Base-by-base conservation (phyloP, 2,113 vertebrate species). In the Alethe diademata region DNA sequence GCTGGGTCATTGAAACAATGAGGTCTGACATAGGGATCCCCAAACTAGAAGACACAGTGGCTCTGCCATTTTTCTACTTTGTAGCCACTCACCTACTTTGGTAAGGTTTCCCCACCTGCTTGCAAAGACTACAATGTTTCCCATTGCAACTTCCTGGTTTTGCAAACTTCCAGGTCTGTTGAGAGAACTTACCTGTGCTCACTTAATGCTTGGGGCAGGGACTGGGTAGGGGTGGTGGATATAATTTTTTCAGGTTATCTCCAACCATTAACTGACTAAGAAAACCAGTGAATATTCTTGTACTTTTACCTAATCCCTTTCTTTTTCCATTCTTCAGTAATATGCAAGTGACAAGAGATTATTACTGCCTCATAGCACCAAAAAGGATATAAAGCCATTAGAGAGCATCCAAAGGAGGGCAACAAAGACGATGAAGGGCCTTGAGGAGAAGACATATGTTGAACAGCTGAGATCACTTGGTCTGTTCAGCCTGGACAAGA, bases 381-480 rank as follows among this genome's bases (percentile, higher is more conserved):
- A 40, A 28, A 62, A 43, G 19, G 7, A 74, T 53, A 81, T 33
- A n/a, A 60, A 81, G 19, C 15, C 45, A 25, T 40, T n/a, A n/a
- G 11, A 58, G 11, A 25, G 24, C 19, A 20, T 38, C 45, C 13
- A 60, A 60, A 81, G 13, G 31, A 53, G 8, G 16, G 4, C 17
- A 45, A 45, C 6, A 36, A 74, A 26, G 19, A 45, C 25, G 45
- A 16, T 53, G 45, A 35, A 60, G 11, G 19, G 24, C 24, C 19
- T 40, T 3, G 13, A 81, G 33, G 23, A 13, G 15, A 45, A 51
- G 38, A 1, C 2, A 1, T 7, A 25, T 24, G 19, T 47, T 2
- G 28, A 45, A 4, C 16, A 25, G 14, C 38, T 74, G n/a, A 60
- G 19, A 19, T 5, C 28, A 20, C 19, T 53, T 20, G 33, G 17